Percentiles rank a stretch among this genome's conserved stretches.
Evolutionary conservation across 2,888 invertebrate species (phyloP).

Genomic region (Thereva unica): DNA sequence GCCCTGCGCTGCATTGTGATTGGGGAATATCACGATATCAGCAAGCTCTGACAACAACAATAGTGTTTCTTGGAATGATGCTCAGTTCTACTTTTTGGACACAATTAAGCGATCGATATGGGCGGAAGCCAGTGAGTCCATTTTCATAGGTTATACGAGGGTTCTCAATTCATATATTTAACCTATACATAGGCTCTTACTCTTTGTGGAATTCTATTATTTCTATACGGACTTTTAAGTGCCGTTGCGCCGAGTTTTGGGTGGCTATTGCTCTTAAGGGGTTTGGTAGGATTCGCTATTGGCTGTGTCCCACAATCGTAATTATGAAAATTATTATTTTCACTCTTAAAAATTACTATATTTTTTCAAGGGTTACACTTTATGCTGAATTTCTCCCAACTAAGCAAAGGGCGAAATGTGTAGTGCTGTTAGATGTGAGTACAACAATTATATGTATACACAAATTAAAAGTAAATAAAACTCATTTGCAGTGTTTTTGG

Average conservation of each 20-base stretch:
- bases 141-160: neutral
- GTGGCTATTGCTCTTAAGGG: conserved; percentile 88
- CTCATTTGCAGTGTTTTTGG: conserved; percentile 81
- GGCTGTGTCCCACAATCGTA: conserved; percentile 97
- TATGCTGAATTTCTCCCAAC: conserved; percentile 96
- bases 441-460: conserved; percentile 33
- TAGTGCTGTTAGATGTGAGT: conserved; percentile 90
- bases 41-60: conserved; percentile 90
- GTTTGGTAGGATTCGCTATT: conserved; percentile 93
- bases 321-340: conserved; percentile 58
- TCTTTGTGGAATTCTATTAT: conserved; percentile 85
- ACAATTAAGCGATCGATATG: conserved; percentile 90
- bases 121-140: conserved; percentile 75
- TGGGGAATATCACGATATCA: conserved; percentile 88
- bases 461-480: neutral
- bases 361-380: conserved; percentile 77
- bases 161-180: neutral
- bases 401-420: conserved; percentile 92
- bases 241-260: conserved; percentile 88
- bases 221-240: conserved; percentile 89
- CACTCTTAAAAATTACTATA: conserved; percentile 11
- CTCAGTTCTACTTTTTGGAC: conserved; percentile 95
- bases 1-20: conserved; percentile 91
- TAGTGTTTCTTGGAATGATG: conserved; percentile 97
- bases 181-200: conserved; percentile 73